Base-by-base conservation (phyloP, 2,888 invertebrate genomes). In the Ramazzottius varieornatus region DNA sequence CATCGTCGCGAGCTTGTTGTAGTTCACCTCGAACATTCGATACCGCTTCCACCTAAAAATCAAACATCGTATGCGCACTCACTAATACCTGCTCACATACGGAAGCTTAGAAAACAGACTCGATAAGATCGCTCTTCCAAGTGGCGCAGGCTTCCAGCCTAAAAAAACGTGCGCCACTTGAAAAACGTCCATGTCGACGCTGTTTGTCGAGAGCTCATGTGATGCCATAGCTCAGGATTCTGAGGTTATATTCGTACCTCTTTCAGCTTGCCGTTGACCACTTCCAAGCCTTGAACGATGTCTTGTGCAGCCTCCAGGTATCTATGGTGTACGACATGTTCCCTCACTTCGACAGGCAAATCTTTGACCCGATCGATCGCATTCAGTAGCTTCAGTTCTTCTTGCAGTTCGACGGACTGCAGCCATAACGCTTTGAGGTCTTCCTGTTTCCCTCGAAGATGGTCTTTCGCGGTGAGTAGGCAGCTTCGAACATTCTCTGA, bases 391-490 rank as follows among this genome's bases (percentile, higher is more conserved):
- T 54, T 54, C 54, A 54, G 29, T 24, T 54, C 54, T 24, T 54
- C 54, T 24, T 54, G 54, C 54, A 54, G 29, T 29, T 54, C 54
- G n/a, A 54, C 54, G 29, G 54, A 54, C 29, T 54, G 54, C 54
- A 54, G 24, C 54, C 54, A 54, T 4, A 54, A 29, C 20, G 54
- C 29, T 54, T 54, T 54, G 16, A 54, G 4, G 29, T 54, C 54
- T 4, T 54, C 54, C 29, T 54, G 54, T 24, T 54, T 54, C 16
- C 54, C 54, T 13, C 54, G 54, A 4, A 54, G 29, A 54, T 54
- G 54, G 54, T 54, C 54, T 29, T 54, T 54, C 16, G 54, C 54
- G 8, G 54, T 16, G 4, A 54, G 29, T 4, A 54, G 29, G n/a
- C 20, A n/a, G 24, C 29, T 54, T 8, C 54, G 54, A 8, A 54